Percentiles rank a stretch among this genome's conserved stretches.
These are phyloP conservation scores for Tigriopus californicus DNA, from an alignment of 2,888 invertebrate genomes.

Conservation along the genomic window DNA sequence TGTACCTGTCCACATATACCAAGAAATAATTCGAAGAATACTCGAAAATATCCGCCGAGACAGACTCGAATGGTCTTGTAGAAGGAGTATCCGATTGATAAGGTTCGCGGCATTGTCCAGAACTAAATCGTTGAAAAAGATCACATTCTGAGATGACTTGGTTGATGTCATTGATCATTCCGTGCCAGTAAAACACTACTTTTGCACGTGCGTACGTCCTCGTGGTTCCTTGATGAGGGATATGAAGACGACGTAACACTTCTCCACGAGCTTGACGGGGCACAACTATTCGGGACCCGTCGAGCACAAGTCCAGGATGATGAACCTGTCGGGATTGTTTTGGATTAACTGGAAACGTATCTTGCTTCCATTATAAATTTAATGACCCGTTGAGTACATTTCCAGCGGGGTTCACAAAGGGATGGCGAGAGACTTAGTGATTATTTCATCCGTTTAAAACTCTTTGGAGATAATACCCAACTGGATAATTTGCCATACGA, in stretches of 20 bases:
- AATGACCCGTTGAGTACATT: no score
- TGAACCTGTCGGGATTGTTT: no score
- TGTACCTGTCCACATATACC: not conserved
- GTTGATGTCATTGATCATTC: not conserved
- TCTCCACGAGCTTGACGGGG: not conserved
- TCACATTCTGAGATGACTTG: not conserved
- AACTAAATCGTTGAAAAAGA: not conserved
- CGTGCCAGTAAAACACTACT: not conserved
- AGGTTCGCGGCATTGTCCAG: not conserved
- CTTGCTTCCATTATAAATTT: no score
- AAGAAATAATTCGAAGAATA: not conserved
- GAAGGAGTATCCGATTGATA: not conserved
- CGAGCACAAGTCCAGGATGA: not conserved
- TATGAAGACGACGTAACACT: not conserved
- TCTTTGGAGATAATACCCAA: no score
- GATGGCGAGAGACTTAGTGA: no score
- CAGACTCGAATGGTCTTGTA: slow-evolving; percentile 1
- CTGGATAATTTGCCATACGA: no score
- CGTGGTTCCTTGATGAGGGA: not conserved
- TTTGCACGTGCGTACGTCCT: not conserved
- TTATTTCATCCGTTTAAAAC: no score
- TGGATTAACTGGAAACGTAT: no score
- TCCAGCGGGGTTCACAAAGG: no score
- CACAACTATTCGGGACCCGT: not conserved
- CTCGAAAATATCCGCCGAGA: slow-evolving; percentile 1